Evolutionary conservation across 2,797 vertebrate species (phyloP).

Genomic region (Artibeus jamaicensis): DNA sequence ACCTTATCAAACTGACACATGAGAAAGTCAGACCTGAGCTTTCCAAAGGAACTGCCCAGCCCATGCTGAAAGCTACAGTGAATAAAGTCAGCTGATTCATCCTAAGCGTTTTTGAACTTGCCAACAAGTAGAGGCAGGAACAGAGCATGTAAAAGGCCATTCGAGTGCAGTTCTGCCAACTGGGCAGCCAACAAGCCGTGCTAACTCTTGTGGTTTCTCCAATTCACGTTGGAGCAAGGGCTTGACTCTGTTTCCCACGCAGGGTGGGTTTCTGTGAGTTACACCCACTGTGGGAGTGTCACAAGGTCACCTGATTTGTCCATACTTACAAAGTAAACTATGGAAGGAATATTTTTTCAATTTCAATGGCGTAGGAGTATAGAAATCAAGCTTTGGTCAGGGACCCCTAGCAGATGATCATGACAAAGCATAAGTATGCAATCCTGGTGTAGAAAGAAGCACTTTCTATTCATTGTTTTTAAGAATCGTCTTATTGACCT

Average conservation of each 20-base stretch:
- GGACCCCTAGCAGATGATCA: neutral
- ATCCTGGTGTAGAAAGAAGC: neutral
- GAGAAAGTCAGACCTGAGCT: neutral
- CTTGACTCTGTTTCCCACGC: neutral
- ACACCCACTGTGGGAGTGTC: neutral
- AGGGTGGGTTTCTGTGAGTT: neutral
- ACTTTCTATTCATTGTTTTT: neutral
- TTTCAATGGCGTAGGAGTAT: neutral
- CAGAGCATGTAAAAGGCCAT: neutral
- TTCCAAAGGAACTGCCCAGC: conserved; percentile 39
- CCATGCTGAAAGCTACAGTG: conserved; percentile 21
- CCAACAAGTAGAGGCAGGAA: conserved; percentile 38
- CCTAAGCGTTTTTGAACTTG: neutral
- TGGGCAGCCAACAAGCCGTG: neutral
- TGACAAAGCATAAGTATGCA: neutral
- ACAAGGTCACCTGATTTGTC: neutral
- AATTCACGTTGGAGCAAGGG: neutral
- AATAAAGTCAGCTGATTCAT: conserved; percentile 50
- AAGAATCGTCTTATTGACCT: neutral
- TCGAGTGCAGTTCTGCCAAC: neutral
- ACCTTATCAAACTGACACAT: neutral
- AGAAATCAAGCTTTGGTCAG: neutral
- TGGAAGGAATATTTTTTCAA: neutral
- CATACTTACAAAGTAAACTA: neutral
- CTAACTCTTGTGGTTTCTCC: neutral